phyloP scores from a whole-genome alignment of 1,140 invertebrate genomes.

The Apis cerana region DNA sequence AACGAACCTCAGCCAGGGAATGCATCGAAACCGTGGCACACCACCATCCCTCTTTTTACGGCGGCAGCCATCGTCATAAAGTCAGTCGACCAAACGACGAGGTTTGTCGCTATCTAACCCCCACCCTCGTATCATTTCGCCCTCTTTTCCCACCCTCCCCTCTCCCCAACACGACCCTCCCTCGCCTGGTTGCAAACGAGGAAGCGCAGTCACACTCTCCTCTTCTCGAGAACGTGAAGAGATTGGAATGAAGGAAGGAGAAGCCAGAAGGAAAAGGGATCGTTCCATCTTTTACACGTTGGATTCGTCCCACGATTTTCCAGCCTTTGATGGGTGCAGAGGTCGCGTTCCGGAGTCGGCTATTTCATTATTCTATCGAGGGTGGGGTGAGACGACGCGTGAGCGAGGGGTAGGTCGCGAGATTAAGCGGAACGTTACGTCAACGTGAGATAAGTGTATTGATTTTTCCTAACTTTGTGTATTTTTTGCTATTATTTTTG shows the following conservation, averaged over 20 bases:
- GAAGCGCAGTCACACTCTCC: no score
- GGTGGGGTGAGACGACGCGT: background rate
- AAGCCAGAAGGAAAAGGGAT: no score
- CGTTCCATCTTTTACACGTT: background rate
- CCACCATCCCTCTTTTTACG: conserved; percentile 34
- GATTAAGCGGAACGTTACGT: conserved; percentile 69
- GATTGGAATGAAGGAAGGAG: background rate
- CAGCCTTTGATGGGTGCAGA: conserved; percentile 28
- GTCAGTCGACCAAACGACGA: conserved; percentile 74
- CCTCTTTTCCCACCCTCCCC: conserved; percentile 35
- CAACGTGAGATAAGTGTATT: conserved; percentile 74
- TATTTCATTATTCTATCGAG: conserved; percentile 67
- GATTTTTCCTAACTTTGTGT: conserved; percentile 44
- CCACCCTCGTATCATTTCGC: conserved; percentile 44
- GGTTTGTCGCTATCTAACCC: conserved; percentile 52
- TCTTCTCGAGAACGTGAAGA: no score
- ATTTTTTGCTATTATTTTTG: no score
- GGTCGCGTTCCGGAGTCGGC: conserved; percentile 52
- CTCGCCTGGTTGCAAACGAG: no score
- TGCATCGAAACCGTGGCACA: conserved; percentile 1
- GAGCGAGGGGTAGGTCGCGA: conserved; percentile 38
- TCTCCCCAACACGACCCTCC: background rate
- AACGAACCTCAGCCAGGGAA: conserved; percentile 42
- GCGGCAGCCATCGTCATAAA: conserved; percentile 75
- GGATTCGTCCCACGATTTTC: conserved; percentile 21